Conservation (phyloP, 35 echinoderm and acorn worm species). For the Chiridota heheva region DNA sequence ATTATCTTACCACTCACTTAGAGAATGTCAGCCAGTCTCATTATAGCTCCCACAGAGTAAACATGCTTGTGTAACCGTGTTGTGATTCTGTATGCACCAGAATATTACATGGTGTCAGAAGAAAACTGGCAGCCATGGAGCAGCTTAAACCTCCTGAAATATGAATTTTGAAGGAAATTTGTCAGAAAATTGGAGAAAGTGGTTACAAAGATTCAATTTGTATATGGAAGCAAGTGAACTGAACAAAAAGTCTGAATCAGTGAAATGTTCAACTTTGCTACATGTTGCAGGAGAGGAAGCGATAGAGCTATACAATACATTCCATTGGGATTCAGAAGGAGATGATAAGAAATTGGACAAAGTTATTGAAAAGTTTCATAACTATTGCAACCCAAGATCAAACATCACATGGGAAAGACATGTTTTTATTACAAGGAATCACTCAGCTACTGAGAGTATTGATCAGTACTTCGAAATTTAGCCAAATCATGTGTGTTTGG, state of each 20-base stretch:
- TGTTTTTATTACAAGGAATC: conserved; percentile 6
- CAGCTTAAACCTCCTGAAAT: no score
- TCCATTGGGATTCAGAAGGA: background rate
- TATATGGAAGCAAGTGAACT: conserved; percentile 1
- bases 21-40: no score
- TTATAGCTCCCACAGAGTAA: no score
- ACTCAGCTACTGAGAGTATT: background rate
- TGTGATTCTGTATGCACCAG: no score
- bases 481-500: conserved; percentile 45
- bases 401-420: conserved; percentile 12
- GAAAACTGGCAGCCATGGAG: no score
- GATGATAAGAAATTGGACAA: background rate
- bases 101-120: no score
- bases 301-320: background rate
- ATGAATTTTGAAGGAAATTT: no score
- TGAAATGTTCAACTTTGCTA: background rate
- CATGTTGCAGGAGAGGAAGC: conserved; percentile 22
- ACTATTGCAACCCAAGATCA: background rate
- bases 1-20: no score
- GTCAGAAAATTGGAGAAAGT: conserved; percentile 26
- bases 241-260: conserved; percentile 1
- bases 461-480: conserved; percentile 7
- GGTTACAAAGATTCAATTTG: background rate
- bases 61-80: no score
- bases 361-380: conserved; percentile 19